phyloP scores from a whole-genome alignment of 2,113 vertebrate genomes.

The Pipa parva region DNA sequence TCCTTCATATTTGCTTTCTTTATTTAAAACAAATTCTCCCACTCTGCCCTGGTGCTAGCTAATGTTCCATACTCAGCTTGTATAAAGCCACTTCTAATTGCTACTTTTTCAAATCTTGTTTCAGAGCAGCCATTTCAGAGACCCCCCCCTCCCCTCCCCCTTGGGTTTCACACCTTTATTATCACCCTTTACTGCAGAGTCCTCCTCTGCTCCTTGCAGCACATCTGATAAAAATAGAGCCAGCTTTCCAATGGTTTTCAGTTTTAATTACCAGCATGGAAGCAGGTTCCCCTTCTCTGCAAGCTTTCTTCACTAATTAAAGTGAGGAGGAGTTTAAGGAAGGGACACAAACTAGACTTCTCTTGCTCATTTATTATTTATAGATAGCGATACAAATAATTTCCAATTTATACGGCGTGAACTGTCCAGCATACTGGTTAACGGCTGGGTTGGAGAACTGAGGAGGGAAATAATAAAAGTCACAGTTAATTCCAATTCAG shows the following conservation, averaged over 20 bases:
- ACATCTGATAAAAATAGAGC: slow-evolving; percentile 90
- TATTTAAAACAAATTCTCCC: slow-evolving; percentile 57
- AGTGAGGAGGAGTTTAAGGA: slow-evolving; percentile 85
- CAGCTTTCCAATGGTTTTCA: slow-evolving; percentile 75
- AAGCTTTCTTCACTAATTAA: slow-evolving; percentile 90
- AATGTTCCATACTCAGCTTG: slow-evolving; percentile 79
- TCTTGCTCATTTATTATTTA: slow-evolving; percentile 90
- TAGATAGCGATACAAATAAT: slow-evolving; percentile 85
- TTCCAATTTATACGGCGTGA: slow-evolving; percentile 83
- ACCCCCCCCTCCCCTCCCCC: slow-evolving; percentile 73
- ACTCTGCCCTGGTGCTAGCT: slow-evolving; percentile 82
- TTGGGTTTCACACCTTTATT: slow-evolving; percentile 95
- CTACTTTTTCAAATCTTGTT: slow-evolving; percentile 82
- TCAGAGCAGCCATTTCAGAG: slow-evolving; percentile 83
- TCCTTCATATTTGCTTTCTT: slow-evolving; percentile 37
- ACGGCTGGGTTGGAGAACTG: slow-evolving; percentile 46
- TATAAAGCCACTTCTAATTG: slow-evolving; percentile 83
- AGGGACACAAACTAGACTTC: slow-evolving; percentile 72
- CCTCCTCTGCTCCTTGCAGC: slow-evolving; percentile 82
- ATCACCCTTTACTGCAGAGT: slow-evolving; percentile 94
- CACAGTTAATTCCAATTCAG: neutral
- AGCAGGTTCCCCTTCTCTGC: slow-evolving; percentile 80
- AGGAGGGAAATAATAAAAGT: neutral
- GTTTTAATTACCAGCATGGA: slow-evolving; percentile 90
- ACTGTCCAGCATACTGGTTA: slow-evolving; percentile 63